These are phyloP conservation scores for Holothuria glaberrima DNA, from an alignment of 35 echinoderm and acorn worm species.

Conservation along the genomic window DNA sequence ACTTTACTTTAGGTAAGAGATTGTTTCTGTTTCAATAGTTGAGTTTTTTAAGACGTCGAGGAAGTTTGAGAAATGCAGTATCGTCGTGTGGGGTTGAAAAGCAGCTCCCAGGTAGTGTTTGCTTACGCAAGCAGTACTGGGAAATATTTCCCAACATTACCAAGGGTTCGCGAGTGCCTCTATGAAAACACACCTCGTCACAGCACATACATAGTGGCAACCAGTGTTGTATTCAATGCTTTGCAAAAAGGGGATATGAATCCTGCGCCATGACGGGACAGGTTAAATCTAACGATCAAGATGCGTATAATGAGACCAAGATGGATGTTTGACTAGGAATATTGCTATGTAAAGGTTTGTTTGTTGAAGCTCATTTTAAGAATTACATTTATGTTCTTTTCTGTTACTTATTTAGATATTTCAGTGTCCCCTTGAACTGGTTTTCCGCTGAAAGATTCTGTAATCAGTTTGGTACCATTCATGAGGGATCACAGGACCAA, in stretches of 20 bases:
- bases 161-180: too few species aligned
- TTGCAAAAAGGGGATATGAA: neutral
- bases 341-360: neutral
- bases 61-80: too few species aligned
- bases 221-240: neutral
- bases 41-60: too few species aligned
- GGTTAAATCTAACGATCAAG: too few species aligned
- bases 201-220: neutral
- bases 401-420: neutral
- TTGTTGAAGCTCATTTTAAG: neutral
- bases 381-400: neutral
- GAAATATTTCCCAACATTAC: too few species aligned
- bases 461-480: constrained; percentile 19
- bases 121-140: too few species aligned
- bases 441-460: neutral
- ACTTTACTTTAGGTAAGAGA: too few species aligned
- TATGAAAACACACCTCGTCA: neutral
- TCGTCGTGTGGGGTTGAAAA: too few species aligned
- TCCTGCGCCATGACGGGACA: too few species aligned
- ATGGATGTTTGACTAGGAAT: neutral
- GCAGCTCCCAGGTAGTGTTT: too few species aligned
- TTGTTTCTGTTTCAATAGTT: too few species aligned
- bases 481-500: neutral
- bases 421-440: neutral
- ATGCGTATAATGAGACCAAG: too few species aligned